Evolutionary conservation across 37 sponge, comb jelly and placozoan species (phyloP).

Genomic region (Tethya wilhelma): DNA sequence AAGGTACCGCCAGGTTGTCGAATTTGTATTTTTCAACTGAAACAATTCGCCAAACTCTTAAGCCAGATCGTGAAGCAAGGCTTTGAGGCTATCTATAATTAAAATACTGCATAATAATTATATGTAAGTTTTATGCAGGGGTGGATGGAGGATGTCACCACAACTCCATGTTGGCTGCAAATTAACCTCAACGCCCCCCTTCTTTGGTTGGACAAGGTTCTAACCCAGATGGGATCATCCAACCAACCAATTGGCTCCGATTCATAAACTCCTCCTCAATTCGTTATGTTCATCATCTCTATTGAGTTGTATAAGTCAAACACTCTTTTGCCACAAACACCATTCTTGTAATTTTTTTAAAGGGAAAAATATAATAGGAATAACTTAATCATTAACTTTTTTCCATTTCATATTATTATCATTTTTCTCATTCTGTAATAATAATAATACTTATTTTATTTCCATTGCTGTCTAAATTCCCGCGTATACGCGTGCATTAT

Average conservation of each 20-base stretch:
- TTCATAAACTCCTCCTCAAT: no score
- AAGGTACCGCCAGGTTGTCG: slow-evolving; percentile 88
- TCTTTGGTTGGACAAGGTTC: slow-evolving; percentile 95
- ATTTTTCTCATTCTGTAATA: no score
- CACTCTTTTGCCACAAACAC: no score
- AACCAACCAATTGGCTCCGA: slow-evolving; percentile 7
- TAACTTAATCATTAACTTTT: no score
- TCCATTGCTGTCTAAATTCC: no score
- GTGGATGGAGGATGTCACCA: slow-evolving; percentile 95
- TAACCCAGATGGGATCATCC: slow-evolving; percentile 86
- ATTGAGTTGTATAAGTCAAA: no score
- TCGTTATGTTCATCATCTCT: no score
- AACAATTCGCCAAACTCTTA: slow-evolving; percentile 85
- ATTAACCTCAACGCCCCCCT: slow-evolving; percentile 91
- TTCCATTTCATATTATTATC: no score
- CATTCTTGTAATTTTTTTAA: no score
- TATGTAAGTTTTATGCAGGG: slow-evolving; percentile 95
- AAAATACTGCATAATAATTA: slow-evolving; percentile 84
- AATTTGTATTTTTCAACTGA: slow-evolving; percentile 83
- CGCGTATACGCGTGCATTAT: no score
- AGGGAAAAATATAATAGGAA: no score
- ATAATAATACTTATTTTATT: no score
- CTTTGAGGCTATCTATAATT: slow-evolving; percentile 89
- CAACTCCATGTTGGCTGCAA: slow-evolving; percentile 94
- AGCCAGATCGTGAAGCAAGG: slow-evolving; percentile 83